These are phyloP conservation scores for Margarornis squamiger DNA, from an alignment of 2,797 vertebrate species.

Conservation along the genomic window DNA sequence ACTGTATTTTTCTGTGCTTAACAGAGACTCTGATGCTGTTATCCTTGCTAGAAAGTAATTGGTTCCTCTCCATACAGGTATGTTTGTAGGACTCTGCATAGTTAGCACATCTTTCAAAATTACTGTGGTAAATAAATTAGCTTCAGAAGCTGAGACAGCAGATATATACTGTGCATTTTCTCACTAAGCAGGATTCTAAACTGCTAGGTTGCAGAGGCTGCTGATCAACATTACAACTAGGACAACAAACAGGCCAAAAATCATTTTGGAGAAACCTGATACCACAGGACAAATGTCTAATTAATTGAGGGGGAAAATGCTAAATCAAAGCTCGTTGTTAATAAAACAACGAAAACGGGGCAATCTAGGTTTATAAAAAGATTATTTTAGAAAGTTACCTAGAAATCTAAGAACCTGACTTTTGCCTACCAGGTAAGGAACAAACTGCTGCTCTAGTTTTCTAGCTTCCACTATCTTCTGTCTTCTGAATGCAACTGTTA, in stretches of 20 bases:
- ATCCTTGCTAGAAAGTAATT: conserved; percentile 75
- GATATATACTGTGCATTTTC: background rate
- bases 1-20: background rate
- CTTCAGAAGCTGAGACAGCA: background rate
- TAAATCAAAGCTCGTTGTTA: background rate
- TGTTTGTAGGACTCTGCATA: conserved; percentile 76
- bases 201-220: background rate
- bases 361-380: background rate
- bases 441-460: background rate
- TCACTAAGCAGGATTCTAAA: background rate
- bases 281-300: background rate
- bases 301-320: background rate
- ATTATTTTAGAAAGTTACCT: background rate
- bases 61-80: conserved; percentile 78
- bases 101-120: conserved; percentile 75
- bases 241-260: background rate
- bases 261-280: background rate
- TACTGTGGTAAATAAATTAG: conserved; percentile 72
- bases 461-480: background rate
- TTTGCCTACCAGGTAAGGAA: background rate
- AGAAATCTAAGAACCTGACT: background rate
- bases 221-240: background rate
- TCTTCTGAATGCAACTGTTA: background rate
- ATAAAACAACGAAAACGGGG: background rate
- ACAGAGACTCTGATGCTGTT: conserved; percentile 46